Evolutionary conservation across 2,888 invertebrate species (phyloP).

Genomic region (Agrochola lychnidis): DNA sequence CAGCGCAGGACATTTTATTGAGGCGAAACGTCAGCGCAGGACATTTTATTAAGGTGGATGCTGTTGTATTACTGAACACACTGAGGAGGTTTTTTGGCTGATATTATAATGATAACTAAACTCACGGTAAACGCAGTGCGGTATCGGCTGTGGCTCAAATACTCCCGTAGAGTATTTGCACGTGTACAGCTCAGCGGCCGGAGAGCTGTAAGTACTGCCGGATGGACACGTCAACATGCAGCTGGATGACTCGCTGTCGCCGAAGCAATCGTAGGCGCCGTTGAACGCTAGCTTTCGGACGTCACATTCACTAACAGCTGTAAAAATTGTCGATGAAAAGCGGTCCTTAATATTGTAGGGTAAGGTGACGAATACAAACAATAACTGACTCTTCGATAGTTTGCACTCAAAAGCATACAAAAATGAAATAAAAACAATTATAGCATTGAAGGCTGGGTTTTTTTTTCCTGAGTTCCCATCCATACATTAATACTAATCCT

Average conservation of each 20-base stretch:
- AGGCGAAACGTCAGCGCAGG: no score
- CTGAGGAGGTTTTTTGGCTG: background rate
- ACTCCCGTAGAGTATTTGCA: conserved; percentile 92
- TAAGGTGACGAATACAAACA: background rate
- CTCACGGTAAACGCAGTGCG: conserved; percentile 93
- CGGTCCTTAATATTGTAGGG: background rate
- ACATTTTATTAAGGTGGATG: no score
- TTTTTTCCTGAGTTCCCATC: no score
- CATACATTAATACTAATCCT: no score
- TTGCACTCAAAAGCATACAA: background rate
- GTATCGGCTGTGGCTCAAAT: conserved; percentile 93
- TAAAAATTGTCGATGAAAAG: background rate
- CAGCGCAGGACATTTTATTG: no score
- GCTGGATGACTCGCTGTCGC: conserved; percentile 90
- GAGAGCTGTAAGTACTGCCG: conserved; percentile 91
- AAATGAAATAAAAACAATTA: no score
- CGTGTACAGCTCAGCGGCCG: conserved; percentile 91
- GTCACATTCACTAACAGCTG: conserved; percentile 91
- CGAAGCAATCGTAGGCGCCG: conserved; percentile 94
- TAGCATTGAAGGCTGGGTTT: no score
- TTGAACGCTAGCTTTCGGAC: conserved; percentile 93
- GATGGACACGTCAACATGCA: conserved; percentile 93
- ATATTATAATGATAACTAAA: conserved; percentile 44
- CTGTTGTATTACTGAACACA: background rate
- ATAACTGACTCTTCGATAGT: background rate